Base-by-base conservation (phyloP, 1,140 invertebrate species). In the Popillia japonica region DNA sequence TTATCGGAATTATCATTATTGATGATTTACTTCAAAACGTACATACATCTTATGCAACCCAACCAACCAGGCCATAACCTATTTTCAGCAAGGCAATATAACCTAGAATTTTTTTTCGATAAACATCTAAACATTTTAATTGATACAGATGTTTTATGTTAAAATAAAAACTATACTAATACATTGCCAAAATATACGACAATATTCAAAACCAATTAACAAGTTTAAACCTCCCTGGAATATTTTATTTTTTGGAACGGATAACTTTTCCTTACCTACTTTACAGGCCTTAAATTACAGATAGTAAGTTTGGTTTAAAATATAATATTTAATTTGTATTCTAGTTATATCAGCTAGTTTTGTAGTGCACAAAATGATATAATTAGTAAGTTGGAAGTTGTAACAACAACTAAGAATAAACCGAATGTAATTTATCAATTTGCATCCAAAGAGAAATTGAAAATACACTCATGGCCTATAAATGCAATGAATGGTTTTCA, bases 181-280 rank as follows among this genome's bases (percentile, higher is more conserved):
- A 27, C 27, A 23, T 23, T 27, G 27, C 14, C 10, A 1, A 14
- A 23, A 11, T 68, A 6, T 34, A 34, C 17, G 61, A 27, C 8
- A 34, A 27, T 68, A 68, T 34, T 9, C 61, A 14, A 68, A 11
- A 11, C 20, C 20, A 27, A 22, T 23, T 27, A 20, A 68, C 22
- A 77, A 75, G 23, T 72, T 78, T 27, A 86, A 85, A 81, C 84
- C 86, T 2, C 85, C 86, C 9, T 91, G 90, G 89, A 90, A 86
- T 59, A 83, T 93, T 22, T 83, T 93, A 78, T 94, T 93, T 86
- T 93, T 93, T 84, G 93, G 93, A 3, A 91, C 90, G 10, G 92
- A 93, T 83, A 85, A 89, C 44, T 94, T 93, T 88, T 90, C 92
- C 0, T 77, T 93, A n/a, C 85, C 88, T 61, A 93, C 90, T 83